Evolutionary conservation across 2,888 invertebrate genomes (phyloP).

Genomic region (Dryadula phaetusa): DNA sequence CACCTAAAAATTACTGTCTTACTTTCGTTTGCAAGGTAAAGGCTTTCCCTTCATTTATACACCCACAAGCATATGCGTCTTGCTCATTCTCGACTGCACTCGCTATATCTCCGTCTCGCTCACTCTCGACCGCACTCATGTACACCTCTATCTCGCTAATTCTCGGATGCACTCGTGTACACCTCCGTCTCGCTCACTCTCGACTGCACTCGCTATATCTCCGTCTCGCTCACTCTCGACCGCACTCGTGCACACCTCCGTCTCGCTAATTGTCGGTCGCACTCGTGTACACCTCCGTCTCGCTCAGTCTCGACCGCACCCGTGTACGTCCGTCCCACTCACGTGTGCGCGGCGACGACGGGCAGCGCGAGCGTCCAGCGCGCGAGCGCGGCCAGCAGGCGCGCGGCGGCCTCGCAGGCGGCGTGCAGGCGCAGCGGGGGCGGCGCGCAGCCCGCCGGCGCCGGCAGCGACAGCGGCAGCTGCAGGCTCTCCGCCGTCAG

Average conservation of each 20-base stretch:
- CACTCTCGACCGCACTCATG: not conserved
- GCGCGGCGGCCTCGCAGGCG: slow-evolving; percentile 97
- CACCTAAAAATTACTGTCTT: too few species aligned
- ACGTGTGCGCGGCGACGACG: slow-evolving; percentile 92
- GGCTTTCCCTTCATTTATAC: too few species aligned
- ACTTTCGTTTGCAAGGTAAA: too few species aligned
- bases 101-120: not conserved
- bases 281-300: too few species aligned
- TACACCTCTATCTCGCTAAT: not conserved
- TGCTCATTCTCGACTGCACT: not conserved
- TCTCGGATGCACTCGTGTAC: too few species aligned
- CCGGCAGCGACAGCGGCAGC: too few species aligned
- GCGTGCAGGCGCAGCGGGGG: slow-evolving; percentile 98
- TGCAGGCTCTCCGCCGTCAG: slow-evolving; percentile 78
- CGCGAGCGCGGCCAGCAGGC: slow-evolving; percentile 94
- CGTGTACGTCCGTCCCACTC: slow-evolving; percentile 44
- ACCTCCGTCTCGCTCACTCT: not conserved
- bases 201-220: not conserved
- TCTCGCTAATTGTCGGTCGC: too few species aligned
- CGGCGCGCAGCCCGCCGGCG: slow-evolving; percentile 91
- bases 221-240: not conserved
- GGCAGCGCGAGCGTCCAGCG: slow-evolving; percentile 95
- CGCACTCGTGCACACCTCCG: not conserved
- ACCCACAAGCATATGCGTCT: too few species aligned
- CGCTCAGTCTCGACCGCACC: not conserved